Percentiles rank a stretch among this genome's conserved stretches.
Conservation (phyloP, 2,888 invertebrate species). For the Cremastinae sp. region DNA sequence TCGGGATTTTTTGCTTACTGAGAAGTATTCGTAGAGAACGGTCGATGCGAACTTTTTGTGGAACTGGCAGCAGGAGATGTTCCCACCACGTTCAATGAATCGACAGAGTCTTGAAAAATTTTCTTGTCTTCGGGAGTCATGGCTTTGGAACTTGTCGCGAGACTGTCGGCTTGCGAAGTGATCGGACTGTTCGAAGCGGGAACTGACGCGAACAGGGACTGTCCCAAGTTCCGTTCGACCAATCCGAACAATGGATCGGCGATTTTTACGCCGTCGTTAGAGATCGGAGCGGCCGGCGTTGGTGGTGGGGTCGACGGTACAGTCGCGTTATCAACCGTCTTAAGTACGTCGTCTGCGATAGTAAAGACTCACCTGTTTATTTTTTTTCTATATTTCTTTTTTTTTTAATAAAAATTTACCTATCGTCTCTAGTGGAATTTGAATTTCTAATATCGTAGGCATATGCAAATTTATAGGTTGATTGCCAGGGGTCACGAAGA, state of each 20-base stretch:
- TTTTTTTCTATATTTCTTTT: background rate
- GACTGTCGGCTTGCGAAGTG: conserved; percentile 7
- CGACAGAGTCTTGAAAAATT: conserved; percentile 16
- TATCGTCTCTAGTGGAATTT: conserved; percentile 46
- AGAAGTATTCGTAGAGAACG: conserved; percentile 59
- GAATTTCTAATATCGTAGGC: conserved; percentile 70
- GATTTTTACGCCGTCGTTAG: conserved; percentile 57
- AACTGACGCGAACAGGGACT: conserved; percentile 13
- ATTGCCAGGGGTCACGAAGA: conserved; percentile 73
- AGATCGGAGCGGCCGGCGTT: conserved; percentile 69
- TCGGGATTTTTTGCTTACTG: conserved; percentile 63
- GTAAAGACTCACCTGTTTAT: no score
- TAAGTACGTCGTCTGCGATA: conserved; percentile 43
- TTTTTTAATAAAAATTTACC: conserved; percentile 24
- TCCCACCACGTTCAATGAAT: conserved; percentile 10
- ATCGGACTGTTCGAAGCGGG: conserved; percentile 3
- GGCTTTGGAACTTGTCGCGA: conserved; percentile 21
- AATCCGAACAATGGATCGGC: conserved; percentile 34
- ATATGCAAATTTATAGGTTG: conserved; percentile 65
- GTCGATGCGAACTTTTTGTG: conserved; percentile 45
- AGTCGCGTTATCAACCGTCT: conserved; percentile 48
- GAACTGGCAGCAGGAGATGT: conserved; percentile 14
- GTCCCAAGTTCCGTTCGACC: conserved; percentile 21
- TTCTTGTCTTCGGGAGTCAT: conserved; percentile 45
- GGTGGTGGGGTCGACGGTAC: conserved; percentile 72